Evolutionary conservation across 23 tunicate genomes (phyloP).

Genomic region (Styela plicata): DNA sequence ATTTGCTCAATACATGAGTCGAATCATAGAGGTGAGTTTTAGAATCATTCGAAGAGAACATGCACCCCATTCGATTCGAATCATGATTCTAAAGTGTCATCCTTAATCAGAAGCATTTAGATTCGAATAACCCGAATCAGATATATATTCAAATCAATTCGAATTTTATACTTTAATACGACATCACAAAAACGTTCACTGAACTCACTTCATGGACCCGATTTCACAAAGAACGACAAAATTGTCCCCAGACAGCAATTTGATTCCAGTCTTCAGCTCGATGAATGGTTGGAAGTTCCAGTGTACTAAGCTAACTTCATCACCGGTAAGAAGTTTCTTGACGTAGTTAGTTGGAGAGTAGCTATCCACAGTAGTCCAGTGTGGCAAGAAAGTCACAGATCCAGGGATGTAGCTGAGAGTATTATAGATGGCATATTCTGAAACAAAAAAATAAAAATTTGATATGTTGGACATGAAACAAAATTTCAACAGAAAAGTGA

Average conservation of each 20-base stretch:
- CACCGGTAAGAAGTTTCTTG: background rate
- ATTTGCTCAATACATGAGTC: too few species aligned
- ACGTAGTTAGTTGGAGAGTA: background rate
- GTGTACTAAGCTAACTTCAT: background rate
- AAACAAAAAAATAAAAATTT: background rate
- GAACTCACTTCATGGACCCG: background rate
- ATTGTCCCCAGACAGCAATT: background rate
- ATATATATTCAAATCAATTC: too few species aligned
- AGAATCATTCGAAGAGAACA: too few species aligned
- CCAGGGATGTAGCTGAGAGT: constrained; percentile 7
- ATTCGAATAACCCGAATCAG: too few species aligned
- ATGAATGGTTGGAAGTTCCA: constrained; percentile 6
- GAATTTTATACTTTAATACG: too few species aligned
- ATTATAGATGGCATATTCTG: constrained; percentile 3
- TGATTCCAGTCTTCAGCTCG: background rate
- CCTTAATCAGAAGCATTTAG: too few species aligned
- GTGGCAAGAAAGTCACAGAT: background rate
- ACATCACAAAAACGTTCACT: too few species aligned
- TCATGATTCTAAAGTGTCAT: too few species aligned
- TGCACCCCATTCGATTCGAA: too few species aligned
- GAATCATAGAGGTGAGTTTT: too few species aligned
- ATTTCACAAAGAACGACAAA: background rate
- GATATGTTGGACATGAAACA: too few species aligned
- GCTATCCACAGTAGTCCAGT: background rate
- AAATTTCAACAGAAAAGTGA: too few species aligned